Conservation (phyloP, 2,888 invertebrate species). For the Agrochola circellaris region DNA sequence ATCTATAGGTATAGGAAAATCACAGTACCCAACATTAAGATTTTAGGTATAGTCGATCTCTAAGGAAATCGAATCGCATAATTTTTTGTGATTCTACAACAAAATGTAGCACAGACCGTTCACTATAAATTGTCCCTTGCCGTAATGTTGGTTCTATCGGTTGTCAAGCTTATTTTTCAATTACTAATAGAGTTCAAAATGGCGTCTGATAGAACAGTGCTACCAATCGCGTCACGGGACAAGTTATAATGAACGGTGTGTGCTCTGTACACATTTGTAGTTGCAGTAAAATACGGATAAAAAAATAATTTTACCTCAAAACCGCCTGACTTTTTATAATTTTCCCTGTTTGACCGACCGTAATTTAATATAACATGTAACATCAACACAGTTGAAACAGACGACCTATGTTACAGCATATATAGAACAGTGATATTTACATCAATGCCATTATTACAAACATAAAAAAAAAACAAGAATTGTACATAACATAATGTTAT, state of each 20-base stretch:
- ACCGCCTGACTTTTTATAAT: not conserved
- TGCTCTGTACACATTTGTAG: too few species aligned
- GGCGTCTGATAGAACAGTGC: too few species aligned
- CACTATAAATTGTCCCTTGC: too few species aligned
- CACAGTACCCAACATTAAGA: not conserved
- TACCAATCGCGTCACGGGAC: too few species aligned
- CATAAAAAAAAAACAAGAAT: slow-evolving; percentile 7
- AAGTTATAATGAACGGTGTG: too few species aligned
- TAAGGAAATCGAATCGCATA: not conserved
- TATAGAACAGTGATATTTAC: slow-evolving; percentile 25
- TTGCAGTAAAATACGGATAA: too few species aligned
- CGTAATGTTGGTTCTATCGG: too few species aligned
- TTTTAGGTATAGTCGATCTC: not conserved
- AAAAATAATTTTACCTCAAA: too few species aligned
- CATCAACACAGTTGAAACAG: slow-evolving; percentile 23
- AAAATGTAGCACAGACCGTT: not conserved
- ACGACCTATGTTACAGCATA: not conserved
- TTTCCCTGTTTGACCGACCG: not conserved
- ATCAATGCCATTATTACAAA: not conserved
- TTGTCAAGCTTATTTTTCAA: too few species aligned
- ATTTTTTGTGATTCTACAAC: not conserved
- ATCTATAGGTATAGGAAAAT: not conserved
- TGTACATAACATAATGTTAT: not conserved
- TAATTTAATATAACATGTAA: not conserved
- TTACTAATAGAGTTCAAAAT: too few species aligned